Evolutionary conservation across 2,113 vertebrate genomes (phyloP), one percentile per base, ranked within the genome.

Genomic region (Australoheros scitulus): DNA sequence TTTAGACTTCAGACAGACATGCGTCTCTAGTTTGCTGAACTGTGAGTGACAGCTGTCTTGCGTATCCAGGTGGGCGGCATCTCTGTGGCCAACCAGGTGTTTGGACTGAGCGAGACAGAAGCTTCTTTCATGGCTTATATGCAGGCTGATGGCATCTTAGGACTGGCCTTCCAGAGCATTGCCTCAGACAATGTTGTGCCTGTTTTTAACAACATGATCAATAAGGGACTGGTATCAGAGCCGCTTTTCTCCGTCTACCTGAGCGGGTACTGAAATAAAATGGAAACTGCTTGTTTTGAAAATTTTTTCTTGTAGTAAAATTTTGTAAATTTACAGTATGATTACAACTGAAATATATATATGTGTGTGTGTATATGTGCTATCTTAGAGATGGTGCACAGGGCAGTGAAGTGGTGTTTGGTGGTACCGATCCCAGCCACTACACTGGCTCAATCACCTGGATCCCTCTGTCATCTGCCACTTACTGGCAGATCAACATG

Each of bases 401-500:
- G 61, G 95, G 95, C 26, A 97, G 96, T 0, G 83, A 95, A 89
- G 81, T 97, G 79, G 79, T 88, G 6, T 94, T 97, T 0, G 96
- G 96, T 17, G 96, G 93, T 60, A 58, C 90, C 0, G 94, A 97
- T 13, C 8, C 13, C 0, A 90, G 76, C 65, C 92, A 89, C 79
- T 96, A 93, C 92, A 94, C 87, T 0, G 95, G 95, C 10, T 22
- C 78, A 11, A 89, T 97, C 90, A 4, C 41, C 78, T 97, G 95
- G 96, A 92, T 97, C 65, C 93, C 96, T 0, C 76, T 97, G 61
- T 93, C 93, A 0, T 82, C 92, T 56, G 93, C 92, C 61, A 92
- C 82, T 11, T 97, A 96, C 91, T 96, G 96, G 94, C 95, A 97
- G 90, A 94, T 97, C 90, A 86, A 88, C 1, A 87, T 96, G 95